Evolutionary conservation across 2,113 vertebrate genomes (phyloP), one percentile per base, ranked within the genome.

Genomic region (Myotis lucifugus): DNA sequence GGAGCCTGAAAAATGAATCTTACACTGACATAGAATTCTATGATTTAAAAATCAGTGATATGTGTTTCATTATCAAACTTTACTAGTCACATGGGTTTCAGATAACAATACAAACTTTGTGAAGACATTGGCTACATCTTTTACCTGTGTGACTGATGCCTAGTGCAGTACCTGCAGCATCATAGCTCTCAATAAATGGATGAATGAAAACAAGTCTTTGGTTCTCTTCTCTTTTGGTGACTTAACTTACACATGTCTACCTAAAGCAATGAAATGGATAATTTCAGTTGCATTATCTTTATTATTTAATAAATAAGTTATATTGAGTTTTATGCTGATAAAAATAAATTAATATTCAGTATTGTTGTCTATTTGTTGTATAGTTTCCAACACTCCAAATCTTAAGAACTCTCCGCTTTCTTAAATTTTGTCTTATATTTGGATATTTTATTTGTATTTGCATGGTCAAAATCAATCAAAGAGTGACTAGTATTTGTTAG

Each of bases 391-490:
- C 0, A 87, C 21, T 32, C 40, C 48, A 88, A 5, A 93, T 84
- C 52, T 93, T 46, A 91, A 40, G 42, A 86, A 70, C 76, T 32
- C 19, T 12, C 40, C 11, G 13, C 12, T 72, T 88, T 77, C 73
- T 90, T 72, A 91, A 89, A 76, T 42, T 76, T 83, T 85, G 2
- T 54, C 27, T 66, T 74, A 29, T 37, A 48, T 85, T 92, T 95
- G 69, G 37, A 48, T 93, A 77, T 85, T 88, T 92, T 88, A 77
- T 76, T 85, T 87, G 56, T 70, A 81, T 76, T 74, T 94, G 29
- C 4, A 40, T 79, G 34, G 25, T 79, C 42, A 74, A 18, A 66
- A 12, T 46, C 13, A 64, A 17, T 82, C 59, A 67, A 34, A 79
- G 6, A 90, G 10, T 85, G 4, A 6, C 19, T 78, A 54, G 32